Evolutionary conservation across 1,140 invertebrate species (phyloP), one percentile per base, ranked within the genome.

Genomic region (Trichonephila clavata): DNA sequence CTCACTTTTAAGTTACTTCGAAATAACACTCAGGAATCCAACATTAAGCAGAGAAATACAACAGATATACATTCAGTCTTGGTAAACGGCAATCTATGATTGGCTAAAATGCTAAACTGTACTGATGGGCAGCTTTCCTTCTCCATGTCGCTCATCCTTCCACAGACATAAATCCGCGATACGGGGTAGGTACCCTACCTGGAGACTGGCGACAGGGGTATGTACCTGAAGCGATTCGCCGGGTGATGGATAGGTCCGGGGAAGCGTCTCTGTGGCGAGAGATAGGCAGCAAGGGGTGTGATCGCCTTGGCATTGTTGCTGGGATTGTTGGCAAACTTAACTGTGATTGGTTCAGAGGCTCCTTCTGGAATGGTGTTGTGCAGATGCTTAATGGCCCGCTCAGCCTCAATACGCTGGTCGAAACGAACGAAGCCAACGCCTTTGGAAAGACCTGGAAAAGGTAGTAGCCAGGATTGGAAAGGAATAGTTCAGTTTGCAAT

Each of bases 251-350:
- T 99, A 95, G 98, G 98, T 96, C 98, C 98, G 96, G 98, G 98
- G 96, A 98, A 99, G 95, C 98, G 97, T 94, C 98, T 94, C 95
- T 95, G 96, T 94, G 95, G 95, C 94, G 96, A 95, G 86, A 99
- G 96, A 96, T 99, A 99, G 65, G 98, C 98, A 60, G 98, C 98
- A 95, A 99, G 96, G 60, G 98, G 98, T 95, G 98, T 98, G 95
- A 99, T 97, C 94, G 98, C 98, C 96, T 98, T 98, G 94, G 96
- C 96, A 96, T 98, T 98, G 97, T 98, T 98, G 96, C 98, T 98
- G n/a, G 98, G 98, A 96, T 99, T 99, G 96, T 99, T 99, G 94
- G 99, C 99, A 96, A 99, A 99, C 96, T 99, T 99, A 94, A 99
- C 99, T 63, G 99, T 99, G 95, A 99, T 99, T 63, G 99, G 98